A percentile compares a stretch with the other conserved stretches of the same genome.
Conservation (phyloP, 2,797 vertebrate species). For the Manis crassicaudata region DNA sequence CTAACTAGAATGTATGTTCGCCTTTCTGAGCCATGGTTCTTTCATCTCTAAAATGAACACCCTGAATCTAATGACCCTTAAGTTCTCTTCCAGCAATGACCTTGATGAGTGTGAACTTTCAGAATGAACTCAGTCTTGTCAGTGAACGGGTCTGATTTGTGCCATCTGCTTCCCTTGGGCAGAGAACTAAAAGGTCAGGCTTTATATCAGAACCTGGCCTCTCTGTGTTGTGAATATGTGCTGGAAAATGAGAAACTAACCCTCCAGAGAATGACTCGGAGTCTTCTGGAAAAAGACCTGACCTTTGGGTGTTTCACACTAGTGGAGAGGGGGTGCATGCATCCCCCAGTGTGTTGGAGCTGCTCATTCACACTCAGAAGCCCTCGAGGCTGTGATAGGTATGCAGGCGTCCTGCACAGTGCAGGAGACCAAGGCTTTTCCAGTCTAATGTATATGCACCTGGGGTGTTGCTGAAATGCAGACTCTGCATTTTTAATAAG, state of each 20-base stretch:
- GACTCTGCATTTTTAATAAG: neutral
- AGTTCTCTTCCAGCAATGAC: neutral
- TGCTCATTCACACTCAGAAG: neutral
- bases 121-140: neutral
- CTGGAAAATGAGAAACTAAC: neutral
- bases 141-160: neutral
- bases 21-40: neutral
- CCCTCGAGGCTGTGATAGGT: fast-evolving
- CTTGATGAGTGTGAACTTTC: neutral
- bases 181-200: slow-evolving; percentile 20
- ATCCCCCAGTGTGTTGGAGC: neutral
- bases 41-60: neutral
- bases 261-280: neutral
- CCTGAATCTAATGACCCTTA: neutral
- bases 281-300: neutral
- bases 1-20: neutral
- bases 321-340: neutral
- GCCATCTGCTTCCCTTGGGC: neutral
- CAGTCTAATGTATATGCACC: fast-evolving
- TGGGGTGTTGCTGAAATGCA: neutral
- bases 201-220: neutral
- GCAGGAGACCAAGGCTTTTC: neutral
- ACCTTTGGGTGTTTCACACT: neutral
- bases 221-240: neutral
- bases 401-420: fast-evolving